These are phyloP conservation scores for Drosophila merina DNA, from an alignment of 2,888 invertebrate species.

Conservation along the genomic window DNA sequence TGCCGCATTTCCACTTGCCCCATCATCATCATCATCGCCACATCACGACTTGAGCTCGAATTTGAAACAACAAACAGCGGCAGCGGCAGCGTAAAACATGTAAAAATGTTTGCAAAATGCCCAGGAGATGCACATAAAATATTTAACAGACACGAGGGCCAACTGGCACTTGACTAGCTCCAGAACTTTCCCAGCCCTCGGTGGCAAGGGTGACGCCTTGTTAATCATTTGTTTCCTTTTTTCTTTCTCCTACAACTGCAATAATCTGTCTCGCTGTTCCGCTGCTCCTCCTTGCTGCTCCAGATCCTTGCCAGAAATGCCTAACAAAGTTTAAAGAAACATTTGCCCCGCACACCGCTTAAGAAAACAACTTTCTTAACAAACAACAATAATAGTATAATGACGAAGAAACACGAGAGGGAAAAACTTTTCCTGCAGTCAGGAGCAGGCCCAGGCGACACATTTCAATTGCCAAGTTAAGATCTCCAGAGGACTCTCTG, in stretches of 20 bases:
- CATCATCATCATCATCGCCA: slow-evolving; percentile 55
- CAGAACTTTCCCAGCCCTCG: slow-evolving; percentile 9
- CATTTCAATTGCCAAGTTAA: slow-evolving; percentile 66
- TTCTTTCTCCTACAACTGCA: slow-evolving; percentile 38
- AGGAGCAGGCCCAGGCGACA: slow-evolving; percentile 61
- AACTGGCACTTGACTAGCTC: slow-evolving; percentile 18
- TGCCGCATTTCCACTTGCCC: slow-evolving; percentile 50
- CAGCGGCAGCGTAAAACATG: slow-evolving; percentile 47
- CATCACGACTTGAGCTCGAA: slow-evolving; percentile 52
- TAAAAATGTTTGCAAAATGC: slow-evolving; percentile 78
- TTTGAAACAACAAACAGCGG: slow-evolving; percentile 38
- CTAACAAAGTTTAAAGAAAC: slow-evolving; percentile 42
- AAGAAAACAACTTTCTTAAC: slow-evolving; percentile 42
- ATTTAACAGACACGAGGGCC: slow-evolving; percentile 76
- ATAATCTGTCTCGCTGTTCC: slow-evolving; percentile 54
- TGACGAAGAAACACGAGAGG: slow-evolving; percentile 33
- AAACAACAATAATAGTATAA: slow-evolving; percentile 46
- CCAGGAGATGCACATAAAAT: slow-evolving; percentile 83
- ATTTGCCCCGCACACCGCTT: slow-evolving; percentile 9
- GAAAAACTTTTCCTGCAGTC: slow-evolving; percentile 39
- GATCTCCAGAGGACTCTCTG: slow-evolving; percentile 10
- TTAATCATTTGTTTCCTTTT: slow-evolving; percentile 68
- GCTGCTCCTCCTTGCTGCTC: slow-evolving; percentile 9
- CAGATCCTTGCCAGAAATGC: background rate
- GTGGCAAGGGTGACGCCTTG: slow-evolving; percentile 54